Base-by-base conservation (phyloP, 1,140 invertebrate genomes). In the Drosophila virilis region DNA sequence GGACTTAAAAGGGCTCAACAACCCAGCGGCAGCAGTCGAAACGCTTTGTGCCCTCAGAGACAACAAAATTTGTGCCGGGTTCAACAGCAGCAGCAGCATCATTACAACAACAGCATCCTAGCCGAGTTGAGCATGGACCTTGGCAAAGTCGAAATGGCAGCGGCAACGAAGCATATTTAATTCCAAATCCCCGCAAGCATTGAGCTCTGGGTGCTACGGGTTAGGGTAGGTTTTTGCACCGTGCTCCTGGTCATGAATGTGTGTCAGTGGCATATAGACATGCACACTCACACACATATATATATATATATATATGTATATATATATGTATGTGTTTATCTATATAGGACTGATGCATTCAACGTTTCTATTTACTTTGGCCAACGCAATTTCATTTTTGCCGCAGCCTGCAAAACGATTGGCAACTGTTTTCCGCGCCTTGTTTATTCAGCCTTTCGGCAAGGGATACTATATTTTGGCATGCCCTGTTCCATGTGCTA, bases 1-100 rank as follows among this genome's bases (percentile, higher is more conserved):
- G 89, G 84, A 90, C 89, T 91, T 91, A 86, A 91, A 91, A 91
- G 89, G 89, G 89, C 89, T 91, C 89, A 91, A 71, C 89, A 82
- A 71, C 72, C 66, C 78, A 72, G 60, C 78, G 54, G 59, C 72
- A 73, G 60, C 73, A 73, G 60, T 67, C 46, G 68, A 66, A 81
- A 69, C 57, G 67, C 67, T 70, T 70, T 70, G 67, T 70, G 67
- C 59, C 51, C 66, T 38, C 69, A 55, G 61, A 73, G 43, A 74
- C 70, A 60, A 48, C 62, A 80, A 68, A 71, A 85, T 46, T 73
- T 74, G 58, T 82, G 64, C 81, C 57, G 73, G 58, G 74, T 82
- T 71, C 78, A 81, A 70, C 65, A 74, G 77, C 71, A 89, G 32
- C 17, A 28, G 22, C 22, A 28, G 22, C 35, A 43, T 15, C 46